Evolutionary conservation across 2,797 vertebrate genomes (phyloP).

Genomic region (Typhlichthys eigenmanni): DNA sequence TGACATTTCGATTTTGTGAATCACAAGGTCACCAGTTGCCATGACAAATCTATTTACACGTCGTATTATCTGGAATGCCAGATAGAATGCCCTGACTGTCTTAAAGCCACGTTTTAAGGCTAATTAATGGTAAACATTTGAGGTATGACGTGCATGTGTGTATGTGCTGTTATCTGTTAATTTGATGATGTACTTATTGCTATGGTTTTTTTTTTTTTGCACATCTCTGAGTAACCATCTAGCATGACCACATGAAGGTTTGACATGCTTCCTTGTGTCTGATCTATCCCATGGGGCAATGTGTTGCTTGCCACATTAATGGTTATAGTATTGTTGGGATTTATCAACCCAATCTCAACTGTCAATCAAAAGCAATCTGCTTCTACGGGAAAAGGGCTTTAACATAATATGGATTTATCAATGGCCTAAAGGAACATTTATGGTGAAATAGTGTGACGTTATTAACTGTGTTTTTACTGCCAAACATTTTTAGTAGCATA

Average conservation of each 20-base stretch:
- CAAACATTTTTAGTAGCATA: background rate
- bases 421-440: background rate
- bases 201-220: slow-evolving; percentile 1
- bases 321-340: background rate
- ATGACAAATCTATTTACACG: slow-evolving; percentile 63
- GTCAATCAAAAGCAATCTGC: background rate
- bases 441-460: background rate
- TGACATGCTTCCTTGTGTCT: background rate
- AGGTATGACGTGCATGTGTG: slow-evolving; percentile 18
- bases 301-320: background rate
- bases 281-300: background rate
- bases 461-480: background rate
- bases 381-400: background rate
- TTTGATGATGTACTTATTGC: slow-evolving; percentile 5
- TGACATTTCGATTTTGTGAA: slow-evolving; percentile 73
- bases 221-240: background rate
- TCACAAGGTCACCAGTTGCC: slow-evolving; percentile 60
- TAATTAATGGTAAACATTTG: slow-evolving; percentile 61
- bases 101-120: slow-evolving; percentile 22
- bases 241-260: background rate
- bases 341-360: background rate
- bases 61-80: slow-evolving; percentile 53
- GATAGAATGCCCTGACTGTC: slow-evolving; percentile 22
- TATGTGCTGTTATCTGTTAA: background rate
- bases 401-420: background rate